Percentiles rank a stretch among this genome's conserved stretches.
Conservation (phyloP, 2,888 invertebrate species). For the Melitaea athalia region DNA sequence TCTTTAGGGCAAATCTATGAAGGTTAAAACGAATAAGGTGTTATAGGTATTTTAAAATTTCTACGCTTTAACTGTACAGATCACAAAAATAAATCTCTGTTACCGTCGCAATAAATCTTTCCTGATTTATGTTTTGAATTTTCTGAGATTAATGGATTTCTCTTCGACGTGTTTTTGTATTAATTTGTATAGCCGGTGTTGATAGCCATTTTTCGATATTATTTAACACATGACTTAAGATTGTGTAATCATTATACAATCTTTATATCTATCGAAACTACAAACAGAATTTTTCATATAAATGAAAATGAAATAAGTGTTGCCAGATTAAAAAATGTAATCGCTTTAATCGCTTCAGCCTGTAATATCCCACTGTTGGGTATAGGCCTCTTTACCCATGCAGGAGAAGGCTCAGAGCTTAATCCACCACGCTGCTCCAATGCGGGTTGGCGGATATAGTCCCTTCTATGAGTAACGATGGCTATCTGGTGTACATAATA, state of each 20-base stretch:
- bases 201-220: constrained; percentile 4
- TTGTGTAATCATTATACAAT: not conserved
- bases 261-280: not conserved
- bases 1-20: not conserved
- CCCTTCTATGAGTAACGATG: too few relatives aligned
- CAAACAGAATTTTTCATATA: not conserved
- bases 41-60: constrained; percentile 2
- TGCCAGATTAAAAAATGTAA: too few relatives aligned
- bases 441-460: too few relatives aligned
- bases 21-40: not conserved
- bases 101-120: constrained; percentile 34
- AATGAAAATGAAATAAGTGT: too few relatives aligned
- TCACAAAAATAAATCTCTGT: constrained; percentile 22
- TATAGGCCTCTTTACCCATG: too few relatives aligned
- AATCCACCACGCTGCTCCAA: too few relatives aligned
- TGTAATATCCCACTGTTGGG: too few relatives aligned
- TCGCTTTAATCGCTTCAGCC: too few relatives aligned
- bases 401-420: too few relatives aligned
- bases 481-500: too few relatives aligned
- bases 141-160: constrained; percentile 34
- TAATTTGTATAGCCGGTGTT: not conserved
- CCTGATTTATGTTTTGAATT: constrained; percentile 34
- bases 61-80: not conserved
- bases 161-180: constrained; percentile 9
- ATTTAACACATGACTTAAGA: not conserved